Percentiles rank a stretch among this genome's conserved stretches.
phyloP scores from a whole-genome alignment of 2,888 invertebrate species.

The Pristionchus exspectatus region DNA sequence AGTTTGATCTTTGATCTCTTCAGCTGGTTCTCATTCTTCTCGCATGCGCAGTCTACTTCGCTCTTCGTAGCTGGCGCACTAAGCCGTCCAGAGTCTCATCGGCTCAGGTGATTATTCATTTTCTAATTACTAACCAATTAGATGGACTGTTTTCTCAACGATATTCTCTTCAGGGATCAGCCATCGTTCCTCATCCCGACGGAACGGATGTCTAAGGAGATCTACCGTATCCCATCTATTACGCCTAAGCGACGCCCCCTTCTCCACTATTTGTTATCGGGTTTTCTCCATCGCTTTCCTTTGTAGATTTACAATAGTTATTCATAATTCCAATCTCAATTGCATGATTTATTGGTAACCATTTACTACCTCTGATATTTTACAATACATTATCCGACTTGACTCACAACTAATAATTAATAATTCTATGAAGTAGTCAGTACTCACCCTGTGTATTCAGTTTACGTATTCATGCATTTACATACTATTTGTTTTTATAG shows the following conservation, averaged over 20 bases:
- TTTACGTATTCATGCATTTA: constrained; percentile 24
- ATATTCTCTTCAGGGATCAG: constrained; percentile 20
- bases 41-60: constrained; percentile 48
- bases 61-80: constrained; percentile 41
- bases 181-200: constrained; percentile 50
- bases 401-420: constrained; percentile 33
- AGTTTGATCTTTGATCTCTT: constrained; percentile 50
- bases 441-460: constrained; percentile 37
- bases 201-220: constrained; percentile 49
- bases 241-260: background rate
- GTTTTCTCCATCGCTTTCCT: constrained; percentile 28
- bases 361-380: constrained; percentile 21
- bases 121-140: background rate
- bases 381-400: background rate
- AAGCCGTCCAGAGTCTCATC: constrained; percentile 53
- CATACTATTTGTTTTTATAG: constrained; percentile 23
- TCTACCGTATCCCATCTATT: background rate
- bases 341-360: constrained; percentile 24
- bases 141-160: background rate
- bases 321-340: constrained; percentile 41
- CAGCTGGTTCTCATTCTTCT: constrained; percentile 49
- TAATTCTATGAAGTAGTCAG: constrained; percentile 10
- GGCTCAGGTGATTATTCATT: constrained; percentile 7
- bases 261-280: constrained; percentile 18
- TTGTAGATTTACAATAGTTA: constrained; percentile 43